Evolutionary conservation across 2,113 vertebrate genomes (phyloP), one percentile per base, ranked within the genome.

Genomic region (Neolamprologus variostigma): DNA sequence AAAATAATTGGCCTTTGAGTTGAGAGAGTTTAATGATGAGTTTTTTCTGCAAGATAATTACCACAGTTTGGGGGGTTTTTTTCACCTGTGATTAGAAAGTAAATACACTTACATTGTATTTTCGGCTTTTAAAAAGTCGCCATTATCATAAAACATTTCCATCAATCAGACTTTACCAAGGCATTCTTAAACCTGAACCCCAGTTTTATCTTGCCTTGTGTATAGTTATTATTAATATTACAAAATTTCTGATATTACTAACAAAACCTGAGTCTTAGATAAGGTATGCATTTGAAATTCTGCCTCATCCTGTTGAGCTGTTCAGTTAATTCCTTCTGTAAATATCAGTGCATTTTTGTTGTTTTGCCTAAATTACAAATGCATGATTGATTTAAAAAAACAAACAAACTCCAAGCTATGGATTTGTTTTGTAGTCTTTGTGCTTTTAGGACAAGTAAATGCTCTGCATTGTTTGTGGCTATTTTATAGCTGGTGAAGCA

Each of bases 51-150:
- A 66, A 53, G 13, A 42, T 7, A 63, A 19, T 13, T 33, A 28
- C 31, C 26, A 17, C 13, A 19, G 59, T 35, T 63, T 61, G 26
- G 21, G 21, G 17, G 0, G 0, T 0, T 31, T 6, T 51, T 68
- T 63, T 28, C 5, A 76, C 17, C 23, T 47, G 4, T 76, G 16
- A 28, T 76, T 76, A 17, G 14, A 76, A 76, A 47, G 14, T 76
- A 17, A 76, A 47, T 45, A 17, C 8, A 45, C 23, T 47, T 28
- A 5, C 26, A 76, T 76, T 76, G 14, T 50, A n/a, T 78, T 31
- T 80, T 80, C 19, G 23, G 12, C 50, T 80, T 33, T 50, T 50
- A 31, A 31, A 78, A 31, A 78, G 9, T 76, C 2, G 1, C 14
- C 26, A 8, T 78, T 50, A 50, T 8, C 16, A 73, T 26, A 73